Conservation (phyloP, 2,888 invertebrate species). For the Hedychridium roseum region DNA sequence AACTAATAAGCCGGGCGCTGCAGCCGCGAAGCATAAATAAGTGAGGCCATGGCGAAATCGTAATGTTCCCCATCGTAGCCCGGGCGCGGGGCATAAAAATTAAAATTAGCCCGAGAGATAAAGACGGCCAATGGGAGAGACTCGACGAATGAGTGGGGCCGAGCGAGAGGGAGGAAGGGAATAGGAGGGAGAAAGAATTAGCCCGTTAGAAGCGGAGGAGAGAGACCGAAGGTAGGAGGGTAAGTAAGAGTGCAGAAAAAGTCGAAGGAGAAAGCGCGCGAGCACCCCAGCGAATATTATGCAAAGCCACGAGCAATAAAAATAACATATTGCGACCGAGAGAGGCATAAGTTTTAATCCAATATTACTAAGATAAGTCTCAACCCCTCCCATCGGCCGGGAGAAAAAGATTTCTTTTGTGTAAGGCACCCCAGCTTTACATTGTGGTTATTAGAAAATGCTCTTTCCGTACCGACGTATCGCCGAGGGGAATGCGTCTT, state of each 20-base stretch:
- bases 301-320: slow-evolving; percentile 64
- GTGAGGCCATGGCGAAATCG: slow-evolving; percentile 50
- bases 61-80: slow-evolving; percentile 44
- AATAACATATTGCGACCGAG: slow-evolving; percentile 63
- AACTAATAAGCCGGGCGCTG: slow-evolving; percentile 33
- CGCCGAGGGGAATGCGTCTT: slow-evolving; percentile 26
- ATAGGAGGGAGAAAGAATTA: not conserved
- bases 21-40: slow-evolving; percentile 41
- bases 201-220: not conserved
- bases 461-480: slow-evolving; percentile 39
- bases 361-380: slow-evolving; percentile 63
- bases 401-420: slow-evolving; percentile 61
- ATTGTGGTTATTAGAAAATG: slow-evolving; percentile 64
- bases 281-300: slow-evolving; percentile 57
- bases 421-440: slow-evolving; percentile 59
- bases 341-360: slow-evolving; percentile 64
- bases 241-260: too few species aligned
- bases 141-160: slow-evolving; percentile 13
- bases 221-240: not conserved
- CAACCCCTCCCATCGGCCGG: slow-evolving; percentile 26
- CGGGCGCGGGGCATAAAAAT: slow-evolving; percentile 54
- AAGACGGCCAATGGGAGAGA: slow-evolving; percentile 29
- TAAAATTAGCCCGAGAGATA: slow-evolving; percentile 58
- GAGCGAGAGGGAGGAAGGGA: slow-evolving; percentile 5
- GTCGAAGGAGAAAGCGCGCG: not conserved